Base-by-base conservation (phyloP, 2,888 invertebrate genomes). In the Drosophila nigricruria region DNA sequence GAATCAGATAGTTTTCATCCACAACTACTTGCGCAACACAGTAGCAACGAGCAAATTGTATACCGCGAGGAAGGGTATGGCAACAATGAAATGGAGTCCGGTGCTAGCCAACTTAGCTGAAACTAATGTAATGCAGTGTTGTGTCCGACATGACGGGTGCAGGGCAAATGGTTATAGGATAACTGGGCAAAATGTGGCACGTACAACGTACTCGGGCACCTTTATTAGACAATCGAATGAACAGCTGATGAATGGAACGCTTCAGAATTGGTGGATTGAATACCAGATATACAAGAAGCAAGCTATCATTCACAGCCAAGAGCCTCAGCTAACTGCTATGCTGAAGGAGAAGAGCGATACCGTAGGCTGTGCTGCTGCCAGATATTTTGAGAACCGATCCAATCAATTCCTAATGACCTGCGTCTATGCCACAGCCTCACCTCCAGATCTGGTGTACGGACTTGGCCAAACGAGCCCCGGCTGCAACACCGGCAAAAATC, bases 401-500 rank as follows among this genome's bases (percentile, higher is more conserved):
- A 23, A 53, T 36, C 23, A 53, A 12, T 36, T 53, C 25, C 36
- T 36, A 23, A 53, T 53, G 52, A 36, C 52, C 36, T 53, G 25
- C 25, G 23, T 25, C 36, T 36, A 53, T 25, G 52, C 3, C 12
- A 53, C 23, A 18, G 18, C 14, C 14, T 32, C n/a, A 5, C 34
- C 23, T 3, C 14, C 18, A 20, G 20, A 32, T 30, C 8, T 18
- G 5, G 1, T 2, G 8, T 3, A 8, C 4, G 20, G 8, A 6
- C 4, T 9, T 0, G 3, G 14, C 0, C 4, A 1, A 16, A 9
- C 16, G 0, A 9, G 1, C 9, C 32, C 16, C 2, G 38, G 18
- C 36, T 53, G 53, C 12, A 0, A 0, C 5, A 14, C 10, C n/a
- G 38, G 53, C 3, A 0, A 3, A 6, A 53, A 53, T 38, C 53